phyloP scores from a whole-genome alignment of 1,140 invertebrate species.

The Homalodisca vitripennis region DNA sequence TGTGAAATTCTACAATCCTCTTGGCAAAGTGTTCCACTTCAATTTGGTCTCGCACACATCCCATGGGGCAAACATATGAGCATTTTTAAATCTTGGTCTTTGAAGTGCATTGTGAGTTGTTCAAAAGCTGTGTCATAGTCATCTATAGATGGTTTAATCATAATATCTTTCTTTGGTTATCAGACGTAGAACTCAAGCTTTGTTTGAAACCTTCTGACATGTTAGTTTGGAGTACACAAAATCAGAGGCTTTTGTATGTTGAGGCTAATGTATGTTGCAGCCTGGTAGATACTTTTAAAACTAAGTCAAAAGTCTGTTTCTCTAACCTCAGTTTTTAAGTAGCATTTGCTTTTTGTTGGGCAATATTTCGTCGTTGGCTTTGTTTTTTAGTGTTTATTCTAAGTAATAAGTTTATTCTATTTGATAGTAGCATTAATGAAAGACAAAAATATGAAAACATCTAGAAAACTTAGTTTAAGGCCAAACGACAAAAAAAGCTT shows the following conservation, averaged over 20 bases:
- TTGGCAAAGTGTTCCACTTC: neutral
- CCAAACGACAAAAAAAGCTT: no score
- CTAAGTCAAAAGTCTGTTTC: no score
- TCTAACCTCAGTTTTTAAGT: no score
- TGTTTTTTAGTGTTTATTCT: no score
- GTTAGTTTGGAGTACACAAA: neutral
- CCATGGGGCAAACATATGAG: slow-evolving; percentile 1
- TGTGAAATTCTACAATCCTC: neutral
- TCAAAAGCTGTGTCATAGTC: neutral
- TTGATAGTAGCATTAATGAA: no score
- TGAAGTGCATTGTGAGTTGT: neutral
- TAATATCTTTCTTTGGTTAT: slow-evolving; percentile 2
- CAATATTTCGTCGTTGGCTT: no score
- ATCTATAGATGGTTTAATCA: neutral
- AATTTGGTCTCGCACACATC: neutral
- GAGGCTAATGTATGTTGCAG: no score
- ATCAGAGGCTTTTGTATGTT: neutral
- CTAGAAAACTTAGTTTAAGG: no score
- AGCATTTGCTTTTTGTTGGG: no score
- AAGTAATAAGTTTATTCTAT: no score
- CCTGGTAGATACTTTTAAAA: no score
- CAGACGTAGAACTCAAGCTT: neutral
- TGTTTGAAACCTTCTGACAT: neutral
- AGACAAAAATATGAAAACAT: no score
- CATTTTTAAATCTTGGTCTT: neutral